phyloP scores from a whole-genome alignment of 2,797 vertebrate species.

The Enteromius paludinosus region DNA sequence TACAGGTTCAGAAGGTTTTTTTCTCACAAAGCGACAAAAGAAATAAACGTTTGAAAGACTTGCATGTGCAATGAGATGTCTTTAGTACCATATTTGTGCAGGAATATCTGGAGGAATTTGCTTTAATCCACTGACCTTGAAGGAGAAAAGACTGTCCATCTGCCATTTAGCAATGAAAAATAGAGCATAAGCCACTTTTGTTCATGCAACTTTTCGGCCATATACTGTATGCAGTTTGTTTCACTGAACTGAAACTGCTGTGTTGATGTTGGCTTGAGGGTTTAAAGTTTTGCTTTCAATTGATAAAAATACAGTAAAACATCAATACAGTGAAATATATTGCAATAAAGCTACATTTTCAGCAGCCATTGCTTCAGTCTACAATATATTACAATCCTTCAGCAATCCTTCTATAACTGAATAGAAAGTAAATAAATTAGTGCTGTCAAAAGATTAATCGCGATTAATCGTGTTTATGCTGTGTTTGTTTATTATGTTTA shows the following conservation, averaged over 20 bases:
- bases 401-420: not conserved
- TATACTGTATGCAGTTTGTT: not conserved
- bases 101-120: not conserved
- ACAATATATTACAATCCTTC: not conserved
- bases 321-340: not conserved
- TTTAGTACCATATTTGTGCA: not conserved
- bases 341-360: not conserved
- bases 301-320: not conserved
- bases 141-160: constrained; percentile 15
- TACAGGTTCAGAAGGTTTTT: not conserved
- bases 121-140: constrained; percentile 28
- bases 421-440: too few relatives aligned
- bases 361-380: not conserved
- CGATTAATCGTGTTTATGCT: too few relatives aligned
- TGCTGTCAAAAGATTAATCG: too few relatives aligned
- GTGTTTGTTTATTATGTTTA: too few relatives aligned
- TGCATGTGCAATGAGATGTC: not conserved
- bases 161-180: not conserved
- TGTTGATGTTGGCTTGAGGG: not conserved
- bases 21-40: not conserved
- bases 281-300: not conserved
- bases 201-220: not conserved
- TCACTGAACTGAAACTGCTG: not conserved
- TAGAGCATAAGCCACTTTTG: not conserved
- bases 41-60: not conserved